Evolutionary conservation across 2,888 invertebrate genomes (phyloP).

Genomic region (Rhopalosiphum nymphaeae): DNA sequence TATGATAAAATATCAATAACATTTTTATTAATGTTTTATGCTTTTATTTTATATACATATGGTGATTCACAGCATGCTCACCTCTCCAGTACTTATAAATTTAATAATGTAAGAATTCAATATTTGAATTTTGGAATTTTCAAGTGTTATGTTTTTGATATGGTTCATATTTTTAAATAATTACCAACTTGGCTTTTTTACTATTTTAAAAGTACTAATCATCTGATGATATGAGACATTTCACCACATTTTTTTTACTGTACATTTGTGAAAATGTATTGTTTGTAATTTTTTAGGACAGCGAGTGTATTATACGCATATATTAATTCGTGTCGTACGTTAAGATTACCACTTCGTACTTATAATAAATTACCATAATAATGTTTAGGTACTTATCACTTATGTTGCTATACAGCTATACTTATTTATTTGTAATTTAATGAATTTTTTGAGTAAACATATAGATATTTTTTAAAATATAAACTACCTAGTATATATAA

Average conservation of each 20-base stretch:
- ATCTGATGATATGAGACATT: background rate
- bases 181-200: too few species aligned
- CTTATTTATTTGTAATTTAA: background rate
- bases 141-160: background rate
- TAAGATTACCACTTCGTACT: background rate
- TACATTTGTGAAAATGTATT: background rate
- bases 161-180: background rate
- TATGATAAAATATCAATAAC: background rate
- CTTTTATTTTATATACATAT: background rate
- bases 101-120: background rate
- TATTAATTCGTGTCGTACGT: background rate
- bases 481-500: background rate
- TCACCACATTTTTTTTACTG: too few species aligned
- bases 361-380: background rate
- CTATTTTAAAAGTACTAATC: too few species aligned
- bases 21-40: background rate
- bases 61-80: background rate
- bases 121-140: background rate
- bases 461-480: too few species aligned
- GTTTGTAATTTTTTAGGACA: background rate
- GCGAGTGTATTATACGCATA: too few species aligned
- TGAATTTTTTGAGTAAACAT: background rate
- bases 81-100: background rate
- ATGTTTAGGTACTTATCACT: background rate
- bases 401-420: background rate